Base-by-base conservation (phyloP, 2,113 vertebrate species). In the Hucho hucho region DNA sequence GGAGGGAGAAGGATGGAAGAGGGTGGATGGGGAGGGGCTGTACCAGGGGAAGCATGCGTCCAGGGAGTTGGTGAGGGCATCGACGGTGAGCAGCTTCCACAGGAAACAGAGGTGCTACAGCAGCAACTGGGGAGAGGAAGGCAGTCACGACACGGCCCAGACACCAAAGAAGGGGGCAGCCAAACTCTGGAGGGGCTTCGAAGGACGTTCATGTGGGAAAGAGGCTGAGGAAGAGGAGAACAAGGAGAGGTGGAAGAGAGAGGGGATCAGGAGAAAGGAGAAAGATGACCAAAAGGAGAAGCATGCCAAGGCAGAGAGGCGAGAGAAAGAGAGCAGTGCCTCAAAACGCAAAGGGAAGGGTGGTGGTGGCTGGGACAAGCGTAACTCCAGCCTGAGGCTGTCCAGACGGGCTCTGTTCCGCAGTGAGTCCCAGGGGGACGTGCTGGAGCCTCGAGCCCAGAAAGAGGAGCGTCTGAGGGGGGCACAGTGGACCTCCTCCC, bases 41-140 rank as follows among this genome's bases (percentile, higher is more conserved):
- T 95, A 95, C 75, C 91, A 83, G 79, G 94, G 94, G 6, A 94
- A 93, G 66, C 94, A 95, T 14, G 83, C 82, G 25, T 93, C 93
- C 0, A 92, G 92, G 78, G 92, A 93, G 83, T 73, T 94, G 76
- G 84, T 94, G 75, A 92, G 92, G 76, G 92, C 93, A 5, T 87
- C 91, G 0, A 92, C 92, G 1, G 89, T 92, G 13, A 94, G 90
- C 84, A 92, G 89, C 88, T 91, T 91, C 3, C 81, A 83, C 46
- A 90, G 86, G 61, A 84, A 82, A 59, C 91, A 91, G 22, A 83
- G 87, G 49, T 53, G 49, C 58, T 89, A 89, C 24, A 79, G 84
- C 75, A 84, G 81, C 0, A 79, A 81, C 76, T 92, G 92, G 93
- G 79, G 80, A n/a, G 84, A 75, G 16, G 84, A 81, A n/a, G 78